Conservation (phyloP, 2,888 invertebrate species). For the Caenorhabditis auriculariae region DNA sequence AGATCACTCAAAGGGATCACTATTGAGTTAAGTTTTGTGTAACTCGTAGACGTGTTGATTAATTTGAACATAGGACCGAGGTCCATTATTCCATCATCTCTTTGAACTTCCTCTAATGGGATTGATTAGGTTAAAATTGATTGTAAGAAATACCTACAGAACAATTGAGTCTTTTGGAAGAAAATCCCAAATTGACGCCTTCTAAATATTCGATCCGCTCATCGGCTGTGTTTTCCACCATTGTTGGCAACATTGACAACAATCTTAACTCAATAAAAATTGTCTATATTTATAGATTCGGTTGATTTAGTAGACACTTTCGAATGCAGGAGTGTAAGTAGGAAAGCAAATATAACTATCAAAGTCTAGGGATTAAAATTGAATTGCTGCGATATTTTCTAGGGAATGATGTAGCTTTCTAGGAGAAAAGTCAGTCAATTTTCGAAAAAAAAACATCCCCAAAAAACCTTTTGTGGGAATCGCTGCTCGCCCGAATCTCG, state of each 20-base stretch:
- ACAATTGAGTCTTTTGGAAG: constrained; percentile 18
- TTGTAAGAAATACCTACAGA: not conserved
- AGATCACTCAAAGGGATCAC: constrained; percentile 11
- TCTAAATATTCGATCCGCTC: constrained; percentile 20
- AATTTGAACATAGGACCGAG: constrained; percentile 4
- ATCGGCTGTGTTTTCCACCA: constrained; percentile 24
- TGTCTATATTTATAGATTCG: too few species aligned
- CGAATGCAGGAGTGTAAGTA: too few species aligned
- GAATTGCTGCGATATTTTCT: too few species aligned
- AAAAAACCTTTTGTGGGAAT: too few species aligned
- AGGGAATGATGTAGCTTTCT: too few species aligned
- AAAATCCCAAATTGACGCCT: constrained; percentile 23
- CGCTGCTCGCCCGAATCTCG: too few species aligned
- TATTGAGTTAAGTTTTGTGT: constrained; percentile 1
- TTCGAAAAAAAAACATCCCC: too few species aligned
- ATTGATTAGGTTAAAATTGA: not conserved
- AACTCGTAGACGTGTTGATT: not conserved
- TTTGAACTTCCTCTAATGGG: not conserved
- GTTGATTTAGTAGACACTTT: too few species aligned
- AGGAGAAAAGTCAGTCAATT: too few species aligned
- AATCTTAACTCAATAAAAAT: too few species aligned
- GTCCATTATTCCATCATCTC: constrained; percentile 26
- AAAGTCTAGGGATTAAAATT: too few species aligned
- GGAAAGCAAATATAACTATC: too few species aligned
- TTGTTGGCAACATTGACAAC: constrained; percentile 9